These are phyloP conservation scores for Myrmophylax atrothorax DNA, from an alignment of 2,113 vertebrate species.

Conservation along the genomic window DNA sequence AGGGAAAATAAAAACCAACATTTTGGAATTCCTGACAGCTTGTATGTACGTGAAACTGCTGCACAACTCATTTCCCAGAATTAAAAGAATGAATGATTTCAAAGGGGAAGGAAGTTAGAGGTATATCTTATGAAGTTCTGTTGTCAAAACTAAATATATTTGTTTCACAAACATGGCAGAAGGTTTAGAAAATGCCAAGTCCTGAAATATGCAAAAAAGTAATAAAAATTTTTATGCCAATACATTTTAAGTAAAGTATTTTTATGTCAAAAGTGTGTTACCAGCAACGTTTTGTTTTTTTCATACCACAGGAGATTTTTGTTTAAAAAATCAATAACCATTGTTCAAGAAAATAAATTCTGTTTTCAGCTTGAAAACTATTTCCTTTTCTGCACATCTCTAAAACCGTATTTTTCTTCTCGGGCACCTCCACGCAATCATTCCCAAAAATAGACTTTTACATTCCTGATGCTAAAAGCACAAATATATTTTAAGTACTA, in stretches of 20 bases:
- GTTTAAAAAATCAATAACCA: slow-evolving; percentile 11
- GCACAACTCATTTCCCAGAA: neutral
- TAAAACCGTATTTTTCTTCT: neutral
- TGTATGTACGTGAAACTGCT: neutral
- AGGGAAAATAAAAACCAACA: no score
- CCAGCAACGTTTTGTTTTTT: neutral
- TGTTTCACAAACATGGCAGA: neutral
- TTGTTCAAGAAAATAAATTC: slow-evolving; percentile 4
- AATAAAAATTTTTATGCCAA: neutral
- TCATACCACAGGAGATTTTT: neutral
- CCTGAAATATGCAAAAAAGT: neutral
- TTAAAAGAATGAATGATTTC: neutral
- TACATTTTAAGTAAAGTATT: neutral
- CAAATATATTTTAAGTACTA: neutral
- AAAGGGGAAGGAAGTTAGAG: neutral
- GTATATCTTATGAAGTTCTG: neutral
- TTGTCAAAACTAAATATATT: neutral
- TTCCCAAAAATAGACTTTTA: neutral
- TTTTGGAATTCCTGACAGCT: neutral
- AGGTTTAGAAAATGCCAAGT: neutral
- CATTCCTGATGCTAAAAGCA: neutral
- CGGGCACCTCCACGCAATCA: neutral
- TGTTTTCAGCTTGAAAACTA: neutral
- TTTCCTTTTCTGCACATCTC: neutral
- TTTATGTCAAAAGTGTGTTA: neutral